A percentile compares a stretch with the other conserved stretches of the same genome.
Conservation (phyloP, 2,888 invertebrate genomes). For the Mythimna loreyi region DNA sequence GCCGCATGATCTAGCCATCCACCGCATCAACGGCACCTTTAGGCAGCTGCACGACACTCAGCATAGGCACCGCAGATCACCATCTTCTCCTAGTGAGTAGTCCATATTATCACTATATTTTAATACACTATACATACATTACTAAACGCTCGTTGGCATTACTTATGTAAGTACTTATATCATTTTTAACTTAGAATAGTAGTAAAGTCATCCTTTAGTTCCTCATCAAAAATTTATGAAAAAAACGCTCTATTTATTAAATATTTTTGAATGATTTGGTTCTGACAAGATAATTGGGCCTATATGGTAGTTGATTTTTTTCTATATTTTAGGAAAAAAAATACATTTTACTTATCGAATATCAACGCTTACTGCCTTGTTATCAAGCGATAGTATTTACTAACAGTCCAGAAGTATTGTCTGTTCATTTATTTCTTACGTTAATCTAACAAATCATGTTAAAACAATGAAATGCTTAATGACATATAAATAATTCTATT, state of each 20-base stretch:
- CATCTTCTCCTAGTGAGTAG: slow-evolving; percentile 57
- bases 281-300: too few relatives aligned
- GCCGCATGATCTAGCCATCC: slow-evolving; percentile 88
- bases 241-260: too few relatives aligned
- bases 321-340: background rate
- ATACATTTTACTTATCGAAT: too few relatives aligned
- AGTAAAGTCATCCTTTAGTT: background rate
- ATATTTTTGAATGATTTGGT: too few relatives aligned
- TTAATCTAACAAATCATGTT: slow-evolving; percentile 15
- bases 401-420: slow-evolving; percentile 5
- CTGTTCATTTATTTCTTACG: slow-evolving; percentile 14
- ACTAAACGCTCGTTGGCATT: background rate
- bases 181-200: background rate
- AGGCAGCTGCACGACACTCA: slow-evolving; percentile 87
- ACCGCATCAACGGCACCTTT: slow-evolving; percentile 89
- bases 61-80: slow-evolving; percentile 86
- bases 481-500: slow-evolving; percentile 17
- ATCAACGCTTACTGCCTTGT: background rate
- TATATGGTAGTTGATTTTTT: too few relatives aligned
- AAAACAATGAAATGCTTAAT: background rate
- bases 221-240: background rate
- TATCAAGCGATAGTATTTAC: background rate
- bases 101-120: background rate
- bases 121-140: too few relatives aligned
- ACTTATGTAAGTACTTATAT: background rate